Evolutionary conservation across 2,113 vertebrate species (phyloP), one percentile per base, ranked within the genome.

Genomic region (Pristiophorus japonicus): DNA sequence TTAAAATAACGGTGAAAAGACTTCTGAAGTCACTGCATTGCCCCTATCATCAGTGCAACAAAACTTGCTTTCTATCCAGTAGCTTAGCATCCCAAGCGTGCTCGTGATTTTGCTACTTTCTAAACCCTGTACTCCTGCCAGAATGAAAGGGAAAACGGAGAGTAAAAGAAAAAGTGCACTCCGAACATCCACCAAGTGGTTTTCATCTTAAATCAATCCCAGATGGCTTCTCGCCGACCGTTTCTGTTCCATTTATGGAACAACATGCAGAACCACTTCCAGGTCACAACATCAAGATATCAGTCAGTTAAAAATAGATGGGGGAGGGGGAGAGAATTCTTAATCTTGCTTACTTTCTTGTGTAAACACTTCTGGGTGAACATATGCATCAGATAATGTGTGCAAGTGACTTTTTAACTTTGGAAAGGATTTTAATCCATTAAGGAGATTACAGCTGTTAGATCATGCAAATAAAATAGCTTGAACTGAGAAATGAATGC

Each of bases 1-100:
- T 94, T 51, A 30, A 94, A 62, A 65, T 16, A 42, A 92, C 10
- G 3, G 10, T 30, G 65, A 47, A 34, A 51, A 94, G 42, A 27
- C n/a, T 63, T 70, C 38, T 94, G 27, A 20, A 51, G 65, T 30
- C 24, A 47, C 10, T 70, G 42, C 42, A 24, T 38, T 18, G 42
- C 66, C 47, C 45, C 27, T 30, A 34, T 16, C 34, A 6, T 3
- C 27, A 62, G 3, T 67, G 66, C 45, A 47, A 78, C 73, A 95
- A 95, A 96, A 91, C 95, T 96, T 96, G 96, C 92, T 95, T 95
- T 96, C 95, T 47, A 67, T 96, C 95, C 96, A 96, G 95, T 95
- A 96, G 96, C 95, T 73, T 59, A 85, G 95, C 95, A 85, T 96
- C 96, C 96, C 96, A 96, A 95, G 95, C 73, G 95, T 51, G 63